phyloP scores from a whole-genome alignment of 2,888 invertebrate species.

The Globia sparganii region DNA sequence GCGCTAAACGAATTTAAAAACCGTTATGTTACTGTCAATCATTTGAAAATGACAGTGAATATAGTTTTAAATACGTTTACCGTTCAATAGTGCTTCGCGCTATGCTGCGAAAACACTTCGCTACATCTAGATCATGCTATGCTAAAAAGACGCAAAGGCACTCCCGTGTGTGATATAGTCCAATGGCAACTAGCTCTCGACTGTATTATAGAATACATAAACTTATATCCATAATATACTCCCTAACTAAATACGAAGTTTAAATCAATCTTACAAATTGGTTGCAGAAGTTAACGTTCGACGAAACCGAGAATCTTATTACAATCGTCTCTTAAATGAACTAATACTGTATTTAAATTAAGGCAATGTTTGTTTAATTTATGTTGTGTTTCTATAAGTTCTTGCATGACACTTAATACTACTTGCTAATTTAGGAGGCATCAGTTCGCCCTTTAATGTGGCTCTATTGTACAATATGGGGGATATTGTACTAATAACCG shows the following conservation, averaged over 20 bases:
- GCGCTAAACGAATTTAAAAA: too few species aligned
- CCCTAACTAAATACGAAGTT: background rate
- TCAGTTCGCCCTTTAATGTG: background rate
- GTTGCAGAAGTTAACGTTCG: background rate
- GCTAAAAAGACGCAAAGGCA: too few species aligned
- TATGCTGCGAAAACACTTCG: too few species aligned
- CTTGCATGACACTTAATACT: background rate
- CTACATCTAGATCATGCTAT: too few species aligned
- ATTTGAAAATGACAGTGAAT: too few species aligned
- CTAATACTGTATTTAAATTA: background rate
- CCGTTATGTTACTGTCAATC: too few species aligned
- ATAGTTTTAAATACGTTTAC: too few species aligned
- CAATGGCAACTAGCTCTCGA: too few species aligned
- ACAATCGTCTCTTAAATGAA: background rate
- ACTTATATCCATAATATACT: background rate
- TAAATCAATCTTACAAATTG: background rate
- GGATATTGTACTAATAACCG: too few species aligned
- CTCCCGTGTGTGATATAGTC: too few species aligned
- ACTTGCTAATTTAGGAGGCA: background rate
- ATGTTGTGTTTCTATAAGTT: background rate
- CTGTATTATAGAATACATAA: too few species aligned
- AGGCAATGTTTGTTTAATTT: background rate
- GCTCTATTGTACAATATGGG: background rate
- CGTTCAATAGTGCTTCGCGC: too few species aligned
- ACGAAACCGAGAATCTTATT: background rate